Percentiles rank a stretch among this genome's conserved stretches.
These are phyloP conservation scores for Rhyacophila evoluta DNA, from an alignment of 2,888 invertebrate species.

Conservation along the genomic window DNA sequence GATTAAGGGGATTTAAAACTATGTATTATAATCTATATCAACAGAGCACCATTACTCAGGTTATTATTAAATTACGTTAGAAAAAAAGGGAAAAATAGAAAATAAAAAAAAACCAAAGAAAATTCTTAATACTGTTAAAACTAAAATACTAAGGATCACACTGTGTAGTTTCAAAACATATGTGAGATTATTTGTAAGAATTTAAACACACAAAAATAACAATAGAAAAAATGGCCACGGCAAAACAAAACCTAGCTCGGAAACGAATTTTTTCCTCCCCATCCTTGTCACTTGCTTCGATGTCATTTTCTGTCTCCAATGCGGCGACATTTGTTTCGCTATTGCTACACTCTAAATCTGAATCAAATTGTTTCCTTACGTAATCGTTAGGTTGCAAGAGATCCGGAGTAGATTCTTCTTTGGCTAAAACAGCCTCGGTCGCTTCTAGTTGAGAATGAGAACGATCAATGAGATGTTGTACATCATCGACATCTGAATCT, in stretches of 20 bases:
- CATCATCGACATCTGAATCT: conserved; percentile 77
- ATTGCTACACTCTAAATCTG: conserved; percentile 58
- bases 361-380: conserved; percentile 67
- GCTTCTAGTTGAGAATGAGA: conserved; percentile 74
- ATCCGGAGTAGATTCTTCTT: conserved; percentile 66
- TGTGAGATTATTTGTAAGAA: conserved; percentile 63
- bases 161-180: conserved; percentile 46
- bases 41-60: conserved; percentile 43
- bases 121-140: conserved; percentile 59
- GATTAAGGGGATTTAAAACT: neutral
- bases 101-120: conserved; percentile 38
- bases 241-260: conserved; percentile 65
- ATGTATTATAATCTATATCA: conserved; percentile 1
- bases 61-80: conserved; percentile 7
- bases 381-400: conserved; percentile 68
- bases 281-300: conserved; percentile 57
- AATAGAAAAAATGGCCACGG: conserved; percentile 67
- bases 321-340: conserved; percentile 55
- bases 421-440: conserved; percentile 71
- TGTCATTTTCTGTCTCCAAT: conserved; percentile 58
- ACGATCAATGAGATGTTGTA: conserved; percentile 73
- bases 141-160: conserved; percentile 60
- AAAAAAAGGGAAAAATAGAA: neutral
- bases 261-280: conserved; percentile 62
- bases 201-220: conserved; percentile 67